Evolutionary conservation across 1,140 invertebrate species (phyloP).

Genomic region (Zophobas morio): DNA sequence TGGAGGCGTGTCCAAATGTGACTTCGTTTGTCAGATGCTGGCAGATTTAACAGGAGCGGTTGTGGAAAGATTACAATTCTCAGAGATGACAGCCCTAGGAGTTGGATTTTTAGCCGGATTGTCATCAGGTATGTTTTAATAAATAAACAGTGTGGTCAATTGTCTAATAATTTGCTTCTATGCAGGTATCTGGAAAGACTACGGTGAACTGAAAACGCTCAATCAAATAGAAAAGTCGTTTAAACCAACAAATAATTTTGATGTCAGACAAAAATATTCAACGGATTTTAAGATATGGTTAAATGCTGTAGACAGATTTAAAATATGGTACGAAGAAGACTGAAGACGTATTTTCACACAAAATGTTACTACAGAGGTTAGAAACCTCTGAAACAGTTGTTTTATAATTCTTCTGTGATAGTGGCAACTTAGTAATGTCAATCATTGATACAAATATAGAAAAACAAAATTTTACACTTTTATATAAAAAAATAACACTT

Average conservation of each 20-base stretch:
- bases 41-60: conserved; percentile 83
- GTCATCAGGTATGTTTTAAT: conserved; percentile 73
- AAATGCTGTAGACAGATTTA: conserved; percentile 58
- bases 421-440: too few species aligned
- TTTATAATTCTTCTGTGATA: too few species aligned
- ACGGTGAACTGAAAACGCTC: conserved; percentile 76
- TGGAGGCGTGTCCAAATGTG: conserved; percentile 93
- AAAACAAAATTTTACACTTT: too few species aligned
- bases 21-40: conserved; percentile 91
- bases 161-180: conserved; percentile 28
- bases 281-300: conserved; percentile 54
- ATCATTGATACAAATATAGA: too few species aligned
- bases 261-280: conserved; percentile 6
- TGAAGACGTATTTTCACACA: background rate
- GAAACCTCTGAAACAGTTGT: too few species aligned
- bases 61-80: conserved; percentile 79
- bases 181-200: conserved; percentile 80
- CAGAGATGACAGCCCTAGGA: conserved; percentile 85
- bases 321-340: conserved; percentile 52
- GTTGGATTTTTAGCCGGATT: conserved; percentile 88
- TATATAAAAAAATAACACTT: too few species aligned
- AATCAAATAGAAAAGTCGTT: conserved; percentile 76
- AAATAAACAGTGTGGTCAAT: conserved; percentile 2
- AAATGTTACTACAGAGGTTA: too few species aligned
- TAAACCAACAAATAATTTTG: conserved; percentile 66